Conservation (phyloP, 2,113 vertebrate genomes). For the Crotalus tigris region DNA sequence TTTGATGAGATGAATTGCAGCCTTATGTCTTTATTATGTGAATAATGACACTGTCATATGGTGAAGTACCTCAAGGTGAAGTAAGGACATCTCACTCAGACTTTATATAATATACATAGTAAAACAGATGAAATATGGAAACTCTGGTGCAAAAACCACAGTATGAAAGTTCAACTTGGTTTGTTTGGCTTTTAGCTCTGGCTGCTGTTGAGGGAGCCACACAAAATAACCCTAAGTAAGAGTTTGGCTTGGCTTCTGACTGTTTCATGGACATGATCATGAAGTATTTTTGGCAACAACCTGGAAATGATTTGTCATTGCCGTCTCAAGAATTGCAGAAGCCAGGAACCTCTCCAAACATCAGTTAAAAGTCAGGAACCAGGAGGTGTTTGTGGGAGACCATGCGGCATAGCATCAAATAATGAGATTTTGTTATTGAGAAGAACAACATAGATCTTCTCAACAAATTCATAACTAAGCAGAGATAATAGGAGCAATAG, state of each 20-base stretch:
- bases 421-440: background rate
- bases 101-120: background rate
- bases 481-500: background rate
- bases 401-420: background rate
- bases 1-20: background rate
- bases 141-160: background rate
- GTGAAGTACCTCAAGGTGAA: background rate
- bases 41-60: background rate
- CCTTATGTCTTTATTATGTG: background rate
- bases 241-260: background rate
- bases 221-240: background rate
- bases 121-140: background rate
- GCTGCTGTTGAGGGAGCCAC: background rate
- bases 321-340: background rate
- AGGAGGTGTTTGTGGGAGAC: background rate
- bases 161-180: background rate
- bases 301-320: background rate
- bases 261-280: background rate
- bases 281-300: background rate
- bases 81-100: background rate
- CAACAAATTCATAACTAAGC: background rate
- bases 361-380: background rate
- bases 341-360: background rate
- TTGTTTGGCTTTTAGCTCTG: background rate
- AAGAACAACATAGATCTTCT: background rate